Percentiles rank a stretch among this genome's conserved stretches.
Evolutionary conservation across 2,113 vertebrate species (phyloP).

Genomic region (Grallaria varia): DNA sequence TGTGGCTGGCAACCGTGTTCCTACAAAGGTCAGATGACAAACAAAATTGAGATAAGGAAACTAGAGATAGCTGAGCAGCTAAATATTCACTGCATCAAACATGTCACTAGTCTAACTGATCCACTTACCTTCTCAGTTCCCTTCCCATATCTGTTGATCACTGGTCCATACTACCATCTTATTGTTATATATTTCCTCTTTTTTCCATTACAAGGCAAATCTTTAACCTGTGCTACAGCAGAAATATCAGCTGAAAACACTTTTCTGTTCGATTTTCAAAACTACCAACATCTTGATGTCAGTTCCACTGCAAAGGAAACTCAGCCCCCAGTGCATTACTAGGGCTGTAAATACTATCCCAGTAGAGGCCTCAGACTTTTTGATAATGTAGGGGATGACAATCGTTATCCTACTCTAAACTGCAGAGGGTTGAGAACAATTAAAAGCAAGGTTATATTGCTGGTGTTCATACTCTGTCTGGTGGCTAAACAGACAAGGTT

Average conservation of each 20-base stretch:
- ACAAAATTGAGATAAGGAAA: background rate
- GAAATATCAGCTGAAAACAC: background rate
- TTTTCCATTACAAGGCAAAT: background rate
- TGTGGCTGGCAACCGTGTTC: background rate
- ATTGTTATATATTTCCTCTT: background rate
- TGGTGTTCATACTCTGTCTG: background rate
- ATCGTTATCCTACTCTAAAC: no score
- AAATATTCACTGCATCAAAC: background rate
- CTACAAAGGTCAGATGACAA: background rate
- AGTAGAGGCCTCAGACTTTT: rapidly evolving
- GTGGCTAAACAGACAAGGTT: background rate
- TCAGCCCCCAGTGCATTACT: background rate
- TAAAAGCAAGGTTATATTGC: background rate
- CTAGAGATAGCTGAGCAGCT: background rate
- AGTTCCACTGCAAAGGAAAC: background rate
- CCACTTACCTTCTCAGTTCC: background rate
- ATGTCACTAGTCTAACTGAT: background rate
- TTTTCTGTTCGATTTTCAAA: background rate
- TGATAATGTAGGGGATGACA: background rate
- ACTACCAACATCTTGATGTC: background rate
- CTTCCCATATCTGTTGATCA: background rate
- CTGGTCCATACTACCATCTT: background rate
- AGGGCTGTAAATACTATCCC: background rate
- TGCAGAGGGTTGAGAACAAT: background rate
- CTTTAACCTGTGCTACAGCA: background rate